Percentiles rank a stretch among this genome's conserved stretches.
These are phyloP conservation scores for Eurois occulta DNA, from an alignment of 2,888 invertebrate genomes.

Conservation along the genomic window DNA sequence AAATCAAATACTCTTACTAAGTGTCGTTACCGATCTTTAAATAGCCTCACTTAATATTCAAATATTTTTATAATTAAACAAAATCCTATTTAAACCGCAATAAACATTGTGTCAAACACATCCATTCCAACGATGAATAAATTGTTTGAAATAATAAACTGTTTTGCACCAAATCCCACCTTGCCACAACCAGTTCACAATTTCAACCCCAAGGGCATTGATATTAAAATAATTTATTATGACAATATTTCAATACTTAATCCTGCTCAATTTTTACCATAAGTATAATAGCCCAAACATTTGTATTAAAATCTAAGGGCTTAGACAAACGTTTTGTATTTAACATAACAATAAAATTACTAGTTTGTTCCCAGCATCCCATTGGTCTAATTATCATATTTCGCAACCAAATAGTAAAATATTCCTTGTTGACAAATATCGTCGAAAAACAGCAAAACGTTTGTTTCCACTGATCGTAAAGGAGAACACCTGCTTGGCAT, in stretches of 20 bases:
- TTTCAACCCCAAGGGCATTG: slow-evolving; percentile 68
- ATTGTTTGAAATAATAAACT: slow-evolving; percentile 58
- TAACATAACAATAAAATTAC: slow-evolving; percentile 81
- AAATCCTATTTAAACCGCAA: slow-evolving; percentile 28
- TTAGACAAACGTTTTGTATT: slow-evolving; percentile 71
- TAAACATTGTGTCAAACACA: slow-evolving; percentile 34
- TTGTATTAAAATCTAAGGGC: slow-evolving; percentile 60
- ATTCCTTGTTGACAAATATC: slow-evolving; percentile 31
- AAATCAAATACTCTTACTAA: background rate
- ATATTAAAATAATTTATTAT: slow-evolving; percentile 76
- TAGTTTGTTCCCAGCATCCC: slow-evolving; percentile 65
- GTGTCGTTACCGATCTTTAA: background rate
- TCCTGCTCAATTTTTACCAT: slow-evolving; percentile 64
- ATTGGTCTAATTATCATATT: slow-evolving; percentile 72
- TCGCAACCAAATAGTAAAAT: slow-evolving; percentile 74
- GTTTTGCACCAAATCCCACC: slow-evolving; percentile 72
- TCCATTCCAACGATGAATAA: slow-evolving; percentile 43
- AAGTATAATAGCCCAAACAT: slow-evolving; percentile 66
- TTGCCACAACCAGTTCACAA: slow-evolving; percentile 73
- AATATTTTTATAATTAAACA: background rate
- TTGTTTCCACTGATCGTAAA: slow-evolving; percentile 5
- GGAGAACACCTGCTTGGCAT: slow-evolving; percentile 48
- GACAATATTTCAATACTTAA: slow-evolving; percentile 76
- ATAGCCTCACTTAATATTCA: background rate
- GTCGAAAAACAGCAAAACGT: slow-evolving; percentile 33